These are phyloP conservation scores for Pyrocoelia pectoralis DNA, from an alignment of 2,888 invertebrate genomes.

Conservation along the genomic window DNA sequence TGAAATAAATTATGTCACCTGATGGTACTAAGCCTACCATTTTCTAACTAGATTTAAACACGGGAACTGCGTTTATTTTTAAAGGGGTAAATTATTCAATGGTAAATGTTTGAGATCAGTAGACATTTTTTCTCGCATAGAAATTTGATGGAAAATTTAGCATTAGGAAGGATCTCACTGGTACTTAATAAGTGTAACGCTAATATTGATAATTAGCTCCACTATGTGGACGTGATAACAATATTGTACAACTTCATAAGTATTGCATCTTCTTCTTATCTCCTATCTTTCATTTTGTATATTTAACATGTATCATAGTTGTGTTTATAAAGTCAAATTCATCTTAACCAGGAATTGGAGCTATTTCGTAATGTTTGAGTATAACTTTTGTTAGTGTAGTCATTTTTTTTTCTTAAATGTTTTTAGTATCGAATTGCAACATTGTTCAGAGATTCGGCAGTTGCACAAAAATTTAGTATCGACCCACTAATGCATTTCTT, in stretches of 20 bases:
- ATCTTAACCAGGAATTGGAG: neutral
- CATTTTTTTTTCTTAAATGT: neutral
- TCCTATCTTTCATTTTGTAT: neutral
- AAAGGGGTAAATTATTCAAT: too few species aligned
- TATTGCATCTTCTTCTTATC: neutral
- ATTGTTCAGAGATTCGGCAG: neutral
- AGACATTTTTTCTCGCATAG: neutral
- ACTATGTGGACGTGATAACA: neutral
- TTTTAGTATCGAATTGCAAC: neutral
- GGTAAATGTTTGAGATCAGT: too few species aligned
- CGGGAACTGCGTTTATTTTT: too few species aligned
- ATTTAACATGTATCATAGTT: neutral
- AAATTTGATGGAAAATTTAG: neutral
- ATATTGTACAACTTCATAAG: neutral
- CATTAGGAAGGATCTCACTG: slow-evolving; percentile 7
- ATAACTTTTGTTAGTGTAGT: neutral
- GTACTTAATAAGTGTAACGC: slow-evolving; percentile 8
- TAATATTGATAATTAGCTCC: neutral
- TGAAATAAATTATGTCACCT: too few species aligned
- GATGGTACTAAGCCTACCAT: too few species aligned
- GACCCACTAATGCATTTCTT: neutral
- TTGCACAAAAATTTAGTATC: neutral
- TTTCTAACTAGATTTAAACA: too few species aligned
- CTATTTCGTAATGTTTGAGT: neutral
- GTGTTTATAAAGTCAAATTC: slow-evolving; percentile 12